Evolutionary conservation across 2,888 invertebrate genomes (phyloP), one percentile per base, ranked within the genome.

Genomic region (Andrena flavipes): DNA sequence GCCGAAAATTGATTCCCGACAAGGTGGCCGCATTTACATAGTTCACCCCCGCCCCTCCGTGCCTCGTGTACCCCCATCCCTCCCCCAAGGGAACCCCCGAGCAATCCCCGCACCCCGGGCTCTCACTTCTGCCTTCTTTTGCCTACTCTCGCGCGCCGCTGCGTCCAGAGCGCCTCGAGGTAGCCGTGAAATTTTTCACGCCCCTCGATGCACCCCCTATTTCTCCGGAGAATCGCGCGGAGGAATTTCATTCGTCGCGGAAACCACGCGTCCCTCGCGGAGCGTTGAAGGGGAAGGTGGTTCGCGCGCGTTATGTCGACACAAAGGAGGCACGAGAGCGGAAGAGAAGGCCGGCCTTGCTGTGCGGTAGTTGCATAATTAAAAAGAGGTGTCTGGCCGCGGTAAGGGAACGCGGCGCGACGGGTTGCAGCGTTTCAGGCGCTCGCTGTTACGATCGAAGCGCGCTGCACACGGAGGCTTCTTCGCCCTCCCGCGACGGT

Each of bases 1-100:
- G 87, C 85, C 85, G 89, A 89, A 90, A 91, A 91, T 91, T 91
- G 91, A 91, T 91, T 91, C 89, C 89, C 90, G 86, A 89, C 86
- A 87, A 90, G 88, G 88, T 87, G 87, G 85, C 87, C 85, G 88
- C 87, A 90, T 90, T 90, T 89, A 85, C 90, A 87, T 89, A 87
- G 88, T 80, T 84, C 84, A 65, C 84, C 63, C n/a, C 51, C 69
- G 16, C 10, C 56, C 20, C 20, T 13, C 33, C 2, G n/a, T 42
- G 54, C 2, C 42, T 63, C n/a, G 5, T n/a, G 23, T 6, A 2
- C 42, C 5, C 20, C 33, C 30, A 3, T n/a, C 49, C 13, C 62
- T 6, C 51, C 51, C 30, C 8, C 20, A 13, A 16, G 48, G 23
- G 23, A 10, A 16, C 30, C 65, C 29, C 64, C 56, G 33, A 60